Conservation (phyloP, 2,888 invertebrate genomes). For the Melangyna quadrimaculata region DNA sequence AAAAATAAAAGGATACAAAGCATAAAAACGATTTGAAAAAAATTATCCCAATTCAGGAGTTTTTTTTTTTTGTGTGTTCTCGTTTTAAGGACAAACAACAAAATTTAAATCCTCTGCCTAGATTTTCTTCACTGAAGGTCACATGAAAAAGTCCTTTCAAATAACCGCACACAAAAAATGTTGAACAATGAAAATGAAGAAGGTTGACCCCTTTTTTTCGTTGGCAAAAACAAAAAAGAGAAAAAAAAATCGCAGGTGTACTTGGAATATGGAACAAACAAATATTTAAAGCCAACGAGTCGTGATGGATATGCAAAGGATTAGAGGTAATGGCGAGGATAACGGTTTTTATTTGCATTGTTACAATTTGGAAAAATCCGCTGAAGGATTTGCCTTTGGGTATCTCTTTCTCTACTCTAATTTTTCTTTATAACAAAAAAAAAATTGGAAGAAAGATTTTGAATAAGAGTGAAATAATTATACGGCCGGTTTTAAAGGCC, state of each 20-base stretch:
- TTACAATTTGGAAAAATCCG: constrained; percentile 5
- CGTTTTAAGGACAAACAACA: constrained; percentile 1
- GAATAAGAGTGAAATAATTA: constrained; percentile 57
- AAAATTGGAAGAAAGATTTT: constrained; percentile 30
- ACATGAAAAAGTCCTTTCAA: constrained; percentile 32
- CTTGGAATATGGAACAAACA: constrained; percentile 12
- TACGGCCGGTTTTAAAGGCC: constrained; percentile 28
- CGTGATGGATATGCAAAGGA: constrained; percentile 60
- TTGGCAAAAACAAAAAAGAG: not conserved
- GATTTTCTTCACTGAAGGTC: constrained; percentile 37
- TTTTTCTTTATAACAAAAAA: not conserved
- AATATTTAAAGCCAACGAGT: constrained; percentile 57
- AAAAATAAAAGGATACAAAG: constrained; percentile 33
- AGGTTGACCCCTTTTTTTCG: constrained; percentile 16
- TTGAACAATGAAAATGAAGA: not conserved
- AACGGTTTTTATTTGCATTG: constrained; percentile 32
- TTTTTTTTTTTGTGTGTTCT: not conserved
- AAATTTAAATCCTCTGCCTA: constrained; percentile 40
- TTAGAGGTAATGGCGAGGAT: constrained; percentile 52
- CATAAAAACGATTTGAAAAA: constrained; percentile 57
- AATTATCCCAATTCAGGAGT: constrained; percentile 23
- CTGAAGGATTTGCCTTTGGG: not conserved
- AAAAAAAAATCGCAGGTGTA: constrained; percentile 13
- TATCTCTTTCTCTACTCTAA: not conserved
- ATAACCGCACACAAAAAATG: constrained; percentile 27